These are phyloP conservation scores for Conus ventricosus DNA, from an alignment of 1,140 invertebrate species.

Conservation along the genomic window DNA sequence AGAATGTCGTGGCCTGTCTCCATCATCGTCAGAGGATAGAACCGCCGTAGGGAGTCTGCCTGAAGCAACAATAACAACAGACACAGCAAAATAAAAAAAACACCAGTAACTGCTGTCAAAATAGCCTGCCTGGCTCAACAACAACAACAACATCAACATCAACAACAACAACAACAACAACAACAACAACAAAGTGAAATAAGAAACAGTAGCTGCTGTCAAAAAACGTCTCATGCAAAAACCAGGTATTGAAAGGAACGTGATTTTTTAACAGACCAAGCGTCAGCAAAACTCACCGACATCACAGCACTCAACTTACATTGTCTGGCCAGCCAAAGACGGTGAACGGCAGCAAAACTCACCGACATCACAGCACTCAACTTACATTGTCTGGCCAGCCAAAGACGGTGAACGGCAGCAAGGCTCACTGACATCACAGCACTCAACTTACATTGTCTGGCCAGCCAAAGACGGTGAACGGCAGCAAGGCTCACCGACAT, in stretches of 20 bases:
- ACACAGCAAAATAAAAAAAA: neutral
- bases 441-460: slow-evolving; percentile 83
- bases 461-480: slow-evolving; percentile 89
- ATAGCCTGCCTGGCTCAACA: neutral
- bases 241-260: neutral
- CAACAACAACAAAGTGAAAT: neutral
- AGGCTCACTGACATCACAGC: neutral
- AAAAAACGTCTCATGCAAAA: neutral
- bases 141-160: neutral
- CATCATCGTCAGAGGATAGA: slow-evolving; percentile 67
- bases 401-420: slow-evolving; percentile 75
- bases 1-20: slow-evolving; percentile 75
- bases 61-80: slow-evolving; percentile 29
- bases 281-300: neutral
- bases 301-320: slow-evolving; percentile 67
- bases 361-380: neutral
- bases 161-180: neutral
- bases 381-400: slow-evolving; percentile 94
- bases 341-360: slow-evolving; percentile 70
- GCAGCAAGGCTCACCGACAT: neutral
- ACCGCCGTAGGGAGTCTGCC: slow-evolving; percentile 57
- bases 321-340: slow-evolving; percentile 94
- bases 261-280: too few relatives aligned
- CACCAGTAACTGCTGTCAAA: neutral
- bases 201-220: neutral